Evolutionary conservation across 1,140 invertebrate species (phyloP), one percentile per base, ranked within the genome.

Genomic region (Spodoptera litura): DNA sequence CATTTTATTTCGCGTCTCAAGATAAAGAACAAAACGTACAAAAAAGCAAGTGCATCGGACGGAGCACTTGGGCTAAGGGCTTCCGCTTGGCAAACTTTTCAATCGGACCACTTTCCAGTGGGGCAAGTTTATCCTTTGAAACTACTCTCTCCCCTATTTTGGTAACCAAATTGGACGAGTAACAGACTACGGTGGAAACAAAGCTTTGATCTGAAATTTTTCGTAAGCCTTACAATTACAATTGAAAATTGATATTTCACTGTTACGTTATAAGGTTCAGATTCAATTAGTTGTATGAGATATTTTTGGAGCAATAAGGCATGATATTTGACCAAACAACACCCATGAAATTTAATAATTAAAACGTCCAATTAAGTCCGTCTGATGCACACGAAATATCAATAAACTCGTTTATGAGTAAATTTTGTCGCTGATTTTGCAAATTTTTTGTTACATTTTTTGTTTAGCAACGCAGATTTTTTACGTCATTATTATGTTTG

Each of bases 101-200:
- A 88, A 90, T 90, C 85, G 87, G 62, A 81, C 74, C 84, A 86
- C 82, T 89, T 85, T 79, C 72, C 74, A 77, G 73, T 76, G 72
- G 78, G 56, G 80, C 74, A 88, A 86, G 77, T 89, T 87, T 84
- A 85, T 86, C 83, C 84, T 89, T 85, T 88, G 86, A 86, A 79
- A 82, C 78, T 78, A 82, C 59, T 73, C 73, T 78, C 78, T 59
- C 78, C 81, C 81, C 79, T 83, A 68, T 90, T 88, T 90, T 84
- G 84, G 83, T 89, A 85, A 88, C 84, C 86, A 88, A 89, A 88
- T 89, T 86, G 83, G 49, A 52, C 70, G 80, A 78, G 83, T 79
- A 82, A 81, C 55, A 79, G 75, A 81, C 66, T 82, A 82, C 80
- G 53, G 53, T 74, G 44, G 78, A 83, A 80, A 83, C 82, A 85